phyloP scores from a whole-genome alignment of 2,113 vertebrate species.

The Embiotoca jacksoni region DNA sequence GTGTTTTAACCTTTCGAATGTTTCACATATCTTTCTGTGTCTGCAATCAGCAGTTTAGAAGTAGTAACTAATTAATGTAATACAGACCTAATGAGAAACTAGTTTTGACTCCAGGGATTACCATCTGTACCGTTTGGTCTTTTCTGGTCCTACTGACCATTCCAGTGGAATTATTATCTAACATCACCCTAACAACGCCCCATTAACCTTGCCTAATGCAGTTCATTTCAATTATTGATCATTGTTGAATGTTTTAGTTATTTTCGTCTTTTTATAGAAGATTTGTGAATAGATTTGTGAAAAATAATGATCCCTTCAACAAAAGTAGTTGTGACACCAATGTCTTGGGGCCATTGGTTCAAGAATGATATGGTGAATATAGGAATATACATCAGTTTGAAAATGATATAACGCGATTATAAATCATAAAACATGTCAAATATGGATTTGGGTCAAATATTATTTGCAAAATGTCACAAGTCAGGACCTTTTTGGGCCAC shows the following conservation, averaged over 20 bases:
- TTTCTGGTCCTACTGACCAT: conserved; percentile 47
- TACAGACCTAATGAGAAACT: too few species aligned
- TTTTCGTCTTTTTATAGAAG: background rate
- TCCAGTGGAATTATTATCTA: conserved; percentile 66
- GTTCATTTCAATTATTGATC: conserved; percentile 22
- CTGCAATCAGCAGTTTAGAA: background rate
- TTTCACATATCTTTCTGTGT: background rate
- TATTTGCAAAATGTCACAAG: background rate
- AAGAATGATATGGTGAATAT: background rate
- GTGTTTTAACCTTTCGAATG: background rate
- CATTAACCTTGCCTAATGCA: conserved; percentile 68
- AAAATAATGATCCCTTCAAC: background rate
- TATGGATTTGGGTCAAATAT: conserved; percentile 14
- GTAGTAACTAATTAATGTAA: background rate
- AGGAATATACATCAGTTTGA: background rate
- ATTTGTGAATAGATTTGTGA: background rate
- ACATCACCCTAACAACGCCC: conserved; percentile 48
- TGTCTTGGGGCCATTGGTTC: background rate
- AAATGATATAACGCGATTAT: background rate
- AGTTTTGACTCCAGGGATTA: background rate
- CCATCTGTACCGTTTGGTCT: background rate
- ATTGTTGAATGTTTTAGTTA: background rate
- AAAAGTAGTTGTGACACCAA: background rate
- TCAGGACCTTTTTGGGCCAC: too few species aligned
- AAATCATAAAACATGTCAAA: background rate